Evolutionary conservation across 2,797 vertebrate genomes (phyloP).

Genomic region (Varecia variegata): DNA sequence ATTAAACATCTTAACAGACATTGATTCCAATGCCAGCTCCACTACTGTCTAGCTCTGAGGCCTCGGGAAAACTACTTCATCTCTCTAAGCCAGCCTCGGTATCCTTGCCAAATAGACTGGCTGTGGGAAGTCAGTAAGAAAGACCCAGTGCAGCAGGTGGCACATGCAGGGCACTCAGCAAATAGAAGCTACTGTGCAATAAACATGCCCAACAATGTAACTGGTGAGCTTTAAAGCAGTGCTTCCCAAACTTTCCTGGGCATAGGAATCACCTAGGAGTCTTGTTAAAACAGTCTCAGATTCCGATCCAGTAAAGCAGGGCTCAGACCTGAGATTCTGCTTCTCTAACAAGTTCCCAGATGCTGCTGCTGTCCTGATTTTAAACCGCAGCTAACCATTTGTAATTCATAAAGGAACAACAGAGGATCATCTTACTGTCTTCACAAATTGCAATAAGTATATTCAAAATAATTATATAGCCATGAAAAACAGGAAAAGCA

Average conservation of each 20-base stretch:
- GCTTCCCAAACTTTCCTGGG: not conserved
- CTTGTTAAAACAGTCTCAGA: not conserved
- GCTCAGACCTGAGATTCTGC: not conserved
- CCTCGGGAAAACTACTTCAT: not conserved
- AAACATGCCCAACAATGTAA: too few relatives aligned
- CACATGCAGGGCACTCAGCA: not conserved
- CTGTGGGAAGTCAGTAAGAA: not conserved
- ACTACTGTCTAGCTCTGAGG: not conserved
- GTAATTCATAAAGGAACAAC: not conserved
- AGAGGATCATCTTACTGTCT: not conserved
- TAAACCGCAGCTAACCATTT: not conserved
- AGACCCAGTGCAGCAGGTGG: not conserved
- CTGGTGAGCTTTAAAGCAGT: not conserved
- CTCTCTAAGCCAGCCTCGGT: not conserved
- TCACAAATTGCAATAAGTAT: not conserved
- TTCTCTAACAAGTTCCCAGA: not conserved
- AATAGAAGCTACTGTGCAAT: not conserved
- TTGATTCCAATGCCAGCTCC: not conserved
- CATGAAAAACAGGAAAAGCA: constrained; percentile 47
- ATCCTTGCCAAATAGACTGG: not conserved
- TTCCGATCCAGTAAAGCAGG: not conserved
- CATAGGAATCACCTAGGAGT: not conserved
- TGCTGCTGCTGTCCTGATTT: not conserved
- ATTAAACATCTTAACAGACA: not conserved
- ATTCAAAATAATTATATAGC: not conserved